These are phyloP conservation scores for Coelopa pilipes DNA, from an alignment of 2,888 invertebrate genomes.

Conservation along the genomic window DNA sequence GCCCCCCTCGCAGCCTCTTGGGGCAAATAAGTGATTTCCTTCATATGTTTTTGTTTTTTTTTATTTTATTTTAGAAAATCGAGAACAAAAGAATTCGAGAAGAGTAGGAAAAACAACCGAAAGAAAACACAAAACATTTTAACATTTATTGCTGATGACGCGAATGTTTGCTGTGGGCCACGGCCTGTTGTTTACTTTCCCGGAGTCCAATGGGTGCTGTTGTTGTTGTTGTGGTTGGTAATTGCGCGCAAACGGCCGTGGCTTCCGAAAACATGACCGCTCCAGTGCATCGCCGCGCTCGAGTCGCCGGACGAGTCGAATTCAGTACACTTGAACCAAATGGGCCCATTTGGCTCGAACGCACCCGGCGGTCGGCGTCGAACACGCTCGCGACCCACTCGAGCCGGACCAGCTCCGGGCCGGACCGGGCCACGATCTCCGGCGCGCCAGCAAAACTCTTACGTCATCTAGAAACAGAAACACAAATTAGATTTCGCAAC, in stretches of 20 bases:
- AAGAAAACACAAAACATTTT: slow-evolving; percentile 15
- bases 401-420: not conserved
- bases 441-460: slow-evolving; percentile 35
- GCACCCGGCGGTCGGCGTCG: no score
- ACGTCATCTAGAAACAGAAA: slow-evolving; percentile 52
- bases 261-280: slow-evolving; percentile 15
- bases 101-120: not conserved
- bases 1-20: no score
- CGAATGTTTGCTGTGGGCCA: slow-evolving; percentile 13
- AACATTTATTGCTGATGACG: slow-evolving; percentile 27
- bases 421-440: not conserved
- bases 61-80: slow-evolving; percentile 7
- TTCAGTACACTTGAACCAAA: slow-evolving; percentile 12
- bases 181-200: no score
- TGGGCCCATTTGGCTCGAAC: not conserved
- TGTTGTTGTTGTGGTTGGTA: slow-evolving; percentile 4
- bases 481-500: not conserved
- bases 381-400: slow-evolving; percentile 10
- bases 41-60: not conserved
- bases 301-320: slow-evolving; percentile 5
- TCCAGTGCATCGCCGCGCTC: slow-evolving; percentile 42
- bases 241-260: not conserved
- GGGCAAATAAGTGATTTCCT: not conserved
- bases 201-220: not conserved
- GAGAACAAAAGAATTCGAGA: not conserved